Percentiles rank a stretch among this genome's conserved stretches.
Conservation (phyloP, 2,113 vertebrate species). For the Galeopterus variegatus region DNA sequence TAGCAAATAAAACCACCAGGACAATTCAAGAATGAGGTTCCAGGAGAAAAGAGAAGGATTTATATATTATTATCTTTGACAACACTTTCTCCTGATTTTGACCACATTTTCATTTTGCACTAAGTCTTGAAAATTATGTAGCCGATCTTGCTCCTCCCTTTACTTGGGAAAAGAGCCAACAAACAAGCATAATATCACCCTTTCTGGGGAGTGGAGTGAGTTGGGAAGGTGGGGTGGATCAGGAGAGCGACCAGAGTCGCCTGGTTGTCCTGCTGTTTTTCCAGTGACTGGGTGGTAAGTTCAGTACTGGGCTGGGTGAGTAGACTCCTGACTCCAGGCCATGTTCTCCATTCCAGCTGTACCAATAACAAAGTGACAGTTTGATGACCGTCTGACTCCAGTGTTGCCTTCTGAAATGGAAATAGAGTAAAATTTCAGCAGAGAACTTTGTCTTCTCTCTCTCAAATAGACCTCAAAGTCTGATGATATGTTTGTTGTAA, state of each 20-base stretch:
- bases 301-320: not conserved
- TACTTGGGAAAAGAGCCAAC: not conserved
- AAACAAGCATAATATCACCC: not conserved
- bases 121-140: not conserved
- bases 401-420: constrained; percentile 1
- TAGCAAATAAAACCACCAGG: not conserved
- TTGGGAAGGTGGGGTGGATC: not conserved
- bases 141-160: not conserved
- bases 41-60: not conserved
- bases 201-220: not conserved
- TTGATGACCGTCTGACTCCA: not conserved
- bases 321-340: not conserved
- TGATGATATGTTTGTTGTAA: not conserved
- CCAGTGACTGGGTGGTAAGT: not conserved
- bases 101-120: not conserved
- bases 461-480: not conserved
- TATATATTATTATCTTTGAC: not conserved
- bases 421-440: constrained; percentile 23
- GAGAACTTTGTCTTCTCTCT: not conserved
- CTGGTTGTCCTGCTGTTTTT: not conserved
- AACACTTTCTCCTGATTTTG: not conserved
- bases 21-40: not conserved
- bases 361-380: not conserved
- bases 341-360: not conserved
- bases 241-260: not conserved